Base-by-base conservation (phyloP, 2,113 vertebrate genomes). In the Dissostichus mawsoni region DNA sequence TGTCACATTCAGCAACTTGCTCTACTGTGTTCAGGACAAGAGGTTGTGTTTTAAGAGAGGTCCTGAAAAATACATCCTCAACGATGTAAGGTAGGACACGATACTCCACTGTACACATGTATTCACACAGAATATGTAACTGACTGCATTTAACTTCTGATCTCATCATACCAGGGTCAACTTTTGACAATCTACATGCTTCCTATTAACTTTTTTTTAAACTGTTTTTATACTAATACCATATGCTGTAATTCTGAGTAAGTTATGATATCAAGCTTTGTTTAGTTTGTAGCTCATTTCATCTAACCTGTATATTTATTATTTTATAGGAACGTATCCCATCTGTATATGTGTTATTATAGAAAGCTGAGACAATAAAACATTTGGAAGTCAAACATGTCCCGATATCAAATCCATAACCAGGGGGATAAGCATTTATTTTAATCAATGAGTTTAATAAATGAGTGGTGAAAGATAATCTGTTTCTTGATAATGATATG, bases 71-170 rank as follows among this genome's bases (percentile, higher is more conserved):
- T 67, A 68, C 29, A 95, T 95, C 76, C 92, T 95, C 4, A 94
- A 88, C 79, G 85, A 93, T 82, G 91, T 95, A 47, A 95, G 95
- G 95, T 95, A 91, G 45, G 89, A 75, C 2, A 52, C 17, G 16
- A 58, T 29, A 18, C 2, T 55, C 9, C n/a, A 8, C 10, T 5
- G 7, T 59, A 12, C 41, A 17, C 2, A 12, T n/a, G 6, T n/a
- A 33, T 48, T 16, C 23, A 12, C n/a, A n/a, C 20, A 47, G 23
- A 7, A 25, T 71, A 45, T 50, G 33, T 55, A 36, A 47, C 16
- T 23, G 36, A 44, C 41, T 63, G 56, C 18, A 29, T 55, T 53
- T 41, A 41, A 41, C 36, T 41, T 41, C 36, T 41, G 36, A 41
- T 7, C 8, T 7, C 47, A 5, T n/a, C 11, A 47, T 67, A 52